Conservation (phyloP, 35 echinoderm and acorn worm genomes). For the Diadema setosum region DNA sequence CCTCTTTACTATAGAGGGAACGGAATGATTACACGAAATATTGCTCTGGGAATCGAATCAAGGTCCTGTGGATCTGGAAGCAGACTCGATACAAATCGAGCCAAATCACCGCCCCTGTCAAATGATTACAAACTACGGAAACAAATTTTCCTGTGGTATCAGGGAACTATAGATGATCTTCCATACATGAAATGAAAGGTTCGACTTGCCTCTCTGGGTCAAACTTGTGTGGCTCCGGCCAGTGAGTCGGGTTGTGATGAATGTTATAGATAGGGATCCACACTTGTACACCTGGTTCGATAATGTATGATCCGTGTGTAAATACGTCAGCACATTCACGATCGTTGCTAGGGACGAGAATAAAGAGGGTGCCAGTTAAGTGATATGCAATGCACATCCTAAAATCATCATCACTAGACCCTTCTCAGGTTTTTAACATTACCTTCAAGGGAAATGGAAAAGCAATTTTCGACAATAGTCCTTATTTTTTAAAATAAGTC, state of each 20-base stretch:
- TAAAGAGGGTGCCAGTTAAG: not conserved
- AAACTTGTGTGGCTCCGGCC: not conserved
- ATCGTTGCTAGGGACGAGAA: not conserved
- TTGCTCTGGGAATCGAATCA: too few species aligned
- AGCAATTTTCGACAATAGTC: not conserved
- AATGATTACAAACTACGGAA: too few species aligned
- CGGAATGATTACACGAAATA: too few species aligned
- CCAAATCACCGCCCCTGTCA: too few species aligned
- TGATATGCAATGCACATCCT: not conserved
- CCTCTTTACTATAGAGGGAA: too few species aligned
- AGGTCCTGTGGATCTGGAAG: too few species aligned
- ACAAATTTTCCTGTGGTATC: too few species aligned
- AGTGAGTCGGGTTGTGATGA: not conserved
- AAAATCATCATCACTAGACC: not conserved
- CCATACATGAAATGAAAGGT: too few species aligned
- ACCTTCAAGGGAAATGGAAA: not conserved
- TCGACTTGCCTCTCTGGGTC: not conserved
- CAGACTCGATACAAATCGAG: too few species aligned
- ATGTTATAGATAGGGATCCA: not conserved
- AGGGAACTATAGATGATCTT: too few species aligned
- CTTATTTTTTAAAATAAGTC: not conserved
- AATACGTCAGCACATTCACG: not conserved
- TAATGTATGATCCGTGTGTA: not conserved
- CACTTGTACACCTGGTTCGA: not conserved
- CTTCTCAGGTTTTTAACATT: not conserved